Evolutionary conservation across 2,113 vertebrate species (phyloP), one percentile per base, ranked within the genome.

Genomic region (Cyanistes caeruleus): DNA sequence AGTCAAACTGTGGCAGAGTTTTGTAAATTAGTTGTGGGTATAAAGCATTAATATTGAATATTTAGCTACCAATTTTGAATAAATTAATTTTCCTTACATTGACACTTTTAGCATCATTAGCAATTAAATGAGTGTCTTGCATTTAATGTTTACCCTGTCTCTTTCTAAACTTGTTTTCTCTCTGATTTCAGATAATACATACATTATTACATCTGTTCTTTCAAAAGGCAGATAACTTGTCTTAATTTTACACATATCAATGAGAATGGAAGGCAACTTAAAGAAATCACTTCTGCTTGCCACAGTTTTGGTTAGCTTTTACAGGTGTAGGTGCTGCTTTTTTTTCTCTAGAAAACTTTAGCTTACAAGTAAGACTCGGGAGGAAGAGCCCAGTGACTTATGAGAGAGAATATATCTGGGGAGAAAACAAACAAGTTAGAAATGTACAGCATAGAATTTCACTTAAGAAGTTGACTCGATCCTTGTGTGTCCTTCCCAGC

Each of bases 391-490:
- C 33, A 49, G 6, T 48, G 68, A 27, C 14, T 83, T 69, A n/a
- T 9, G 4, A 53, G 12, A 51, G 44, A 58, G 18, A 20, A 44
- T 67, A 13, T 39, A 28, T 46, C 28, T 82, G 65, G 12, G 7
- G 13, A 68, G 10, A 73, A 73, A 73, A 52, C 7, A 63, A 3
- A 12, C 5, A 33, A 25, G 18, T 35, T 49, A 27, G 35, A 31
- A 60, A 46, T 12, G 5, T 56, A 9, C 25, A 64, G 25, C 20
- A 11, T 27, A 28, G 18, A 39, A 60, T 79, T 68, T 53, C 6
- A 4, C 39, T 17, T 39, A 5, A 20, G 24, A 39, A 11, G 6
- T 30, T 15, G 9, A 24, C 7, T 24, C 0, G 0, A 28, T 52
- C 28, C 19, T 46, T 25, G 23, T 18, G 11, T 23, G 23, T 60